Conservation (phyloP, 2,888 invertebrate species). For the Norana najaformis region DNA sequence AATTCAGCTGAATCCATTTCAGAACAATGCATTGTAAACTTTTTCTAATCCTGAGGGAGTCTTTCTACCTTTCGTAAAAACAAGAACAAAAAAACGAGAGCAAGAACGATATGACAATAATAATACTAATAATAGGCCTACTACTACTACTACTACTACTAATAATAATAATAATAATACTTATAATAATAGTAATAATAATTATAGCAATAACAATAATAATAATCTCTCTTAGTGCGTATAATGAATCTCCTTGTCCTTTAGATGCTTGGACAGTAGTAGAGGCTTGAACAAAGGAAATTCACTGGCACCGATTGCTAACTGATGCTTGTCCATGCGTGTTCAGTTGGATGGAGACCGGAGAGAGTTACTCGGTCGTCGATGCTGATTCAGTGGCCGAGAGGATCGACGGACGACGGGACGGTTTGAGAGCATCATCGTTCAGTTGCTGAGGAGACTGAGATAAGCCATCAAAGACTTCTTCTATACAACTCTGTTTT, state of each 20-base stretch:
- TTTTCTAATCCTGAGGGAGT: no score
- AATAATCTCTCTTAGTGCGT: no score
- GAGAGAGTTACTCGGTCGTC: not conserved
- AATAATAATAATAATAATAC: no score
- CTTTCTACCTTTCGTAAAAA: no score
- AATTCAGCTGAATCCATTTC: no score
- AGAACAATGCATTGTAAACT: no score
- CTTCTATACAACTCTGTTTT: not conserved
- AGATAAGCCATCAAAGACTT: not conserved
- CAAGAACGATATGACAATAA: no score
- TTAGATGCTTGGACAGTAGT: not conserved
- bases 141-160: no score
- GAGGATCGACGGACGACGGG: not conserved
- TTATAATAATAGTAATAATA: not conserved
- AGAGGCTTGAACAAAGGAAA: no score
- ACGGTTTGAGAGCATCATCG: conserved; percentile 13
- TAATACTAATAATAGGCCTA: no score
- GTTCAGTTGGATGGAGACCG: conserved; percentile 5
- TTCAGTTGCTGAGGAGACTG: not conserved
- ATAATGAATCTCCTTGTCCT: not conserved
- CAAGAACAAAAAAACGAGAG: no score
- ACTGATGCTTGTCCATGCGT: not conserved
- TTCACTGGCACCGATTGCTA: not conserved
- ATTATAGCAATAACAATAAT: no score
- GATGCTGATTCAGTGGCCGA: not conserved